Evolutionary conservation across 2,797 vertebrate species (phyloP).

Genomic region (Hydrolagus colliei): DNA sequence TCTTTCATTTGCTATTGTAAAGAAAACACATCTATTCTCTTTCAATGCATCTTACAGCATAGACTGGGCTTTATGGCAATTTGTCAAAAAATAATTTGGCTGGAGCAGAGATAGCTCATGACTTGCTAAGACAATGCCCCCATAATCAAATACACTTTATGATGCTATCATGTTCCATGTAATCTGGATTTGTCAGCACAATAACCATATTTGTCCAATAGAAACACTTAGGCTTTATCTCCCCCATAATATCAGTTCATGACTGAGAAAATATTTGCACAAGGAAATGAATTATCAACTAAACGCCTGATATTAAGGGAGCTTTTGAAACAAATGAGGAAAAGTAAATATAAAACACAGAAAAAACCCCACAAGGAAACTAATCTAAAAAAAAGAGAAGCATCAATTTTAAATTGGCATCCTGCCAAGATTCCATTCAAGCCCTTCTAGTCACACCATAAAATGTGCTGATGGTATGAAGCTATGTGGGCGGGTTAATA

Average conservation of each 20-base stretch:
- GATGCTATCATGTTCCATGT: slow-evolving; percentile 5
- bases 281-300: neutral
- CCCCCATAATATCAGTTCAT: neutral
- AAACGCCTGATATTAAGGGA: neutral
- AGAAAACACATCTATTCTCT: neutral
- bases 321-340: neutral
- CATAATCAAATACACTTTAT: neutral
- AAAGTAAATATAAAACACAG: neutral
- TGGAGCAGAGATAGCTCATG: slow-evolving; percentile 16
- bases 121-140: slow-evolving; percentile 12
- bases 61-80: slow-evolving; percentile 10
- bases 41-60: neutral
- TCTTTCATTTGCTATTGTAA: neutral
- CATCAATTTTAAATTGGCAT: neutral
- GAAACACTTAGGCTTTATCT: neutral
- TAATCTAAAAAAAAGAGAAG: too few species aligned
- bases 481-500: too few species aligned
- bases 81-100: slow-evolving; percentile 13
- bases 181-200: slow-evolving; percentile 25
- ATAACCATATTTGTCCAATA: slow-evolving; percentile 4
- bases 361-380: neutral
- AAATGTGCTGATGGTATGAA: too few species aligned
- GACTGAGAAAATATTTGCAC: neutral
- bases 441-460: too few species aligned
- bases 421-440: too few species aligned